These are phyloP conservation scores for Lasioglossum vierecki DNA, from an alignment of 2,888 invertebrate genomes.

Conservation along the genomic window DNA sequence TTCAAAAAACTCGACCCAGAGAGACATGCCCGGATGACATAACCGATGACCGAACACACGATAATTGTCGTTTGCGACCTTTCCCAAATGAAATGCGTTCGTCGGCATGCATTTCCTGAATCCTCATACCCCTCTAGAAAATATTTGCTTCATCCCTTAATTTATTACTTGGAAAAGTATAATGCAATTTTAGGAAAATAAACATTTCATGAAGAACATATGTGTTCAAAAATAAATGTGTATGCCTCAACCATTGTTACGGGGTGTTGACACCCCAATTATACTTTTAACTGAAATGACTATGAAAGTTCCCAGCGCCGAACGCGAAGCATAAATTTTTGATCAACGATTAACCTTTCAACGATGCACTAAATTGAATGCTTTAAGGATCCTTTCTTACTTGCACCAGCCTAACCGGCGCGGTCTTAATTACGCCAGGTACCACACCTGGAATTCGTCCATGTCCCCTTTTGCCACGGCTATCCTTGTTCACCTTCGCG, in stretches of 20 bases:
- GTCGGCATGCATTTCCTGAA: background rate
- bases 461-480: slow-evolving; percentile 49
- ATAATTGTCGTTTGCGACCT: background rate
- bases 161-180: background rate
- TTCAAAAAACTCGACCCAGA: background rate
- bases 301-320: background rate
- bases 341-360: background rate
- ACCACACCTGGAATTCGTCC: slow-evolving; percentile 64
- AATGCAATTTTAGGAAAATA: background rate
- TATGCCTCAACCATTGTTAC: background rate
- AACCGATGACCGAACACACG: slow-evolving; percentile 9
- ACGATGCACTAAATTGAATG: background rate
- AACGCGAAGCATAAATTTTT: background rate
- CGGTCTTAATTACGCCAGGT: slow-evolving; percentile 56
- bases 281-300: too few relatives aligned
- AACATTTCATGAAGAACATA: background rate
- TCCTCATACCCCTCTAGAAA: background rate
- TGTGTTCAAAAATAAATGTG: background rate
- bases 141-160: background rate
- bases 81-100: background rate
- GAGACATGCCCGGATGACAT: background rate
- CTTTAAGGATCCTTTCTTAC: background rate
- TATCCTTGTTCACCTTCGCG: slow-evolving; percentile 53
- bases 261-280: background rate
- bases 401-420: slow-evolving; percentile 24